Percentiles rank a stretch among this genome's conserved stretches.
phyloP scores from a whole-genome alignment of 2,888 invertebrate species.

The Chloroclysta siterata region DNA sequence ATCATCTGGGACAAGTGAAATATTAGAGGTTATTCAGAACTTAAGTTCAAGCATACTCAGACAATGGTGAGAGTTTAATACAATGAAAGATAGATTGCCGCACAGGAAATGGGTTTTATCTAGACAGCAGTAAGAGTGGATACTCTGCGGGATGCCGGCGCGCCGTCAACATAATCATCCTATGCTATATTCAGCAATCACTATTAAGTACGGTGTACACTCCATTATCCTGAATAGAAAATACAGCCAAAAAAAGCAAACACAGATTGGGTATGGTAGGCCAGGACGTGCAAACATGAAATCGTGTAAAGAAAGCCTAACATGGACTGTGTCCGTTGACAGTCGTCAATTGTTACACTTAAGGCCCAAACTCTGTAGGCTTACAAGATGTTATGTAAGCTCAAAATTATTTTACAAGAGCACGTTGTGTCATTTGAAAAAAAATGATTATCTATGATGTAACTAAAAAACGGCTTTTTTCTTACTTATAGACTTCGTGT shows the following conservation, averaged over 20 bases:
- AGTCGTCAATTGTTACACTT: slow-evolving; percentile 42
- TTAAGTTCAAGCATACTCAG: slow-evolving; percentile 46
- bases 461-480: no score
- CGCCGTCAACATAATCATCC: slow-evolving; percentile 41
- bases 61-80: slow-evolving; percentile 70
- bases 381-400: no score
- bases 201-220: background rate
- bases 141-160: slow-evolving; percentile 59
- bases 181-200: slow-evolving; percentile 20
- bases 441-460: no score
- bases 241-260: slow-evolving; percentile 10
- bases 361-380: background rate
- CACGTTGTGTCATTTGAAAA: no score
- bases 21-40: slow-evolving; percentile 37
- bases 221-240: background rate
- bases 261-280: slow-evolving; percentile 20
- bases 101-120: slow-evolving; percentile 72
- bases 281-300: slow-evolving; percentile 15
- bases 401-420: no score
- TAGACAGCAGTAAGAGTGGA: slow-evolving; percentile 45
- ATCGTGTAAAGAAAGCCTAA: slow-evolving; percentile 33
- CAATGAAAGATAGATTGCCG: slow-evolving; percentile 62
- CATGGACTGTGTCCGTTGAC: slow-evolving; percentile 41
- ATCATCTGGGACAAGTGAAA: slow-evolving; percentile 45
- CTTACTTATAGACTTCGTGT: no score